A percentile compares a stretch with the other conserved stretches of the same genome.
Evolutionary conservation across 2,888 invertebrate genomes (phyloP).

Genomic region (Cremastinae sp.): DNA sequence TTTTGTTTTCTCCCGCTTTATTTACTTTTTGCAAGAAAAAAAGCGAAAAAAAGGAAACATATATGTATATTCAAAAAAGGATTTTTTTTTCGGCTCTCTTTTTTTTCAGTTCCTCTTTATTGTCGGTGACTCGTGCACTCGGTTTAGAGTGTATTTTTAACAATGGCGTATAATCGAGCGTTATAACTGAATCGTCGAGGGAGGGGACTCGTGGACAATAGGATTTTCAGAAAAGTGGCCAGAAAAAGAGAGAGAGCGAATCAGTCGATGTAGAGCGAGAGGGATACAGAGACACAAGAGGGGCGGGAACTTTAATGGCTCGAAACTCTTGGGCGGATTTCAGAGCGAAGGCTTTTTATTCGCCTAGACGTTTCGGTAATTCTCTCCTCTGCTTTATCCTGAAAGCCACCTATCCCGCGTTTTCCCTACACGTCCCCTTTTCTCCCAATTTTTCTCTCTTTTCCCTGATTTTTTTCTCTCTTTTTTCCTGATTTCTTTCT

Average conservation of each 20-base stretch:
- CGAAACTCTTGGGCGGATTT: conserved; percentile 65
- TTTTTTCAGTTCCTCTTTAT: conserved; percentile 19
- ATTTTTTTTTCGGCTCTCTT: neutral
- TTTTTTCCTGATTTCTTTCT: conserved; percentile 22
- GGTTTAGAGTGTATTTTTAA: conserved; percentile 60
- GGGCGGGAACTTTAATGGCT: conserved; percentile 66
- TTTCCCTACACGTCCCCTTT: conserved; percentile 23
- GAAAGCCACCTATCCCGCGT: conserved; percentile 38
- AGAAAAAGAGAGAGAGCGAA: conserved; percentile 17
- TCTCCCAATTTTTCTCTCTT: conserved; percentile 32
- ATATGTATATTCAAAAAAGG: neutral
- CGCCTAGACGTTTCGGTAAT: conserved; percentile 68
- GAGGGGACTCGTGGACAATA: conserved; percentile 59
- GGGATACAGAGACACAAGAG: conserved; percentile 23
- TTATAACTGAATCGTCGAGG: conserved; percentile 53
- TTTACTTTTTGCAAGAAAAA: conserved; percentile 3
- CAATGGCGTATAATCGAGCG: conserved; percentile 67
- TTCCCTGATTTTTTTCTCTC: conserved; percentile 19
- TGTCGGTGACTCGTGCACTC: conserved; percentile 48
- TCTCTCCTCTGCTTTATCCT: conserved; percentile 63
- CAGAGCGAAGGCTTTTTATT: conserved; percentile 67
- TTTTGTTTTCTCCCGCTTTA: conserved; percentile 19
- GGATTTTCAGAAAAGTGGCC: conserved; percentile 38
- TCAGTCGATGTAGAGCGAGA: conserved; percentile 25
- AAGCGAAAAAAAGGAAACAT: neutral